These are phyloP conservation scores for Oscheius sp. DNA, from an alignment of 2,888 invertebrate genomes.

Conservation along the genomic window DNA sequence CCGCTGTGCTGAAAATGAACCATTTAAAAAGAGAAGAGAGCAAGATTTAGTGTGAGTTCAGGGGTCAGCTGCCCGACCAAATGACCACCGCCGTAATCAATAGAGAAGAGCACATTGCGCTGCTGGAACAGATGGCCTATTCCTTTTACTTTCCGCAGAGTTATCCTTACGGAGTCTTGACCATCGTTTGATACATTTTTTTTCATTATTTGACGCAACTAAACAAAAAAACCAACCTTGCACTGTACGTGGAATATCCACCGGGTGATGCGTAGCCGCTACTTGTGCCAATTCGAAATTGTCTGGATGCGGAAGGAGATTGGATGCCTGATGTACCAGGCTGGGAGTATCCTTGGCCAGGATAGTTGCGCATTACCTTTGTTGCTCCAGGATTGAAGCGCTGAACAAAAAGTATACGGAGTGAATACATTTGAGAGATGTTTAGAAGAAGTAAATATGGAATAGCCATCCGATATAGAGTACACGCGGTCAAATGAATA, in stretches of 20 bases:
- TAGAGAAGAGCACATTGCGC: constrained; percentile 22
- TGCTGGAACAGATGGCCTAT: constrained; percentile 17
- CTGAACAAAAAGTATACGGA: constrained; percentile 1
- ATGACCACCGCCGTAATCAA: constrained; percentile 31
- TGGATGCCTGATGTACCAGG: constrained; percentile 50
- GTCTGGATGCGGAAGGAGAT: constrained; percentile 44
- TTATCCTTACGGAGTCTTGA: neutral
- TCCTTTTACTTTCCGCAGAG: neutral
- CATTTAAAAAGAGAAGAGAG: neutral
- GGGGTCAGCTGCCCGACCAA: constrained; percentile 19
- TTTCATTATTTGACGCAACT: no score
- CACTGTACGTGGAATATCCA: constrained; percentile 60
- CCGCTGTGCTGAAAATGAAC: constrained; percentile 44
- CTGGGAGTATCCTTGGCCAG: constrained; percentile 40
- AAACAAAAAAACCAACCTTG: constrained; percentile 13
- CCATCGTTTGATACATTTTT: no score
- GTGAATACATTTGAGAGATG: constrained; percentile 7
- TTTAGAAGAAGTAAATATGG: constrained; percentile 6
- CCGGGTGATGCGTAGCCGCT: constrained; percentile 71
- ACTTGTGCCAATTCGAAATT: constrained; percentile 49
- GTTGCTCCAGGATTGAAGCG: neutral
- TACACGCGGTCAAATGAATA: neutral
- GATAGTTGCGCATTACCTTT: constrained; percentile 25
- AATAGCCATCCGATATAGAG: neutral
- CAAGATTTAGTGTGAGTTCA: neutral